Evolutionary conservation across 2,113 vertebrate genomes (phyloP).

Genomic region (Piliocolobus tephrosceles): DNA sequence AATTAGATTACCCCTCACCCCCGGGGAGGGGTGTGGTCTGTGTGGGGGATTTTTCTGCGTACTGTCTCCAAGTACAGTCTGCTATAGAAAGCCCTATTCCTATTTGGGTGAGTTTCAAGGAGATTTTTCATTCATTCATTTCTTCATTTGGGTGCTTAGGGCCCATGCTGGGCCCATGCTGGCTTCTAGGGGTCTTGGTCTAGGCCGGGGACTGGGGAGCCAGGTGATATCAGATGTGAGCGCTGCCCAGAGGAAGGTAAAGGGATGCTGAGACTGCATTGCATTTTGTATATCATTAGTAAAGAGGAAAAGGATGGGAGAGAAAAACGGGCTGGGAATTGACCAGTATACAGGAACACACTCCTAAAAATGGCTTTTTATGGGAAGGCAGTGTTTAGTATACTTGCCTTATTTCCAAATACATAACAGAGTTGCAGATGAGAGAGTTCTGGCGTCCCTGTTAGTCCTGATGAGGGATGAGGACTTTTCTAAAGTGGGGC

Average conservation of each 20-base stretch:
- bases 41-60: too few relatives aligned
- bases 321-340: neutral
- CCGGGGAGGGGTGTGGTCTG: neutral
- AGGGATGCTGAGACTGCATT: rapidly evolving
- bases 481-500: neutral
- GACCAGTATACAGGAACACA: rapidly evolving
- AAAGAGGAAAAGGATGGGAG: neutral
- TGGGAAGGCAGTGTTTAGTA: neutral
- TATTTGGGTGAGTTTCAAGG: neutral
- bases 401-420: neutral
- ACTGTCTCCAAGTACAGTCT: rapidly evolving
- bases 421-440: neutral
- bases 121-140: neutral
- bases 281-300: rapidly evolving
- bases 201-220: neutral
- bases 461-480: rapidly evolving
- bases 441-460: neutral
- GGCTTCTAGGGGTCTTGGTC: neutral
- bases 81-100: neutral
- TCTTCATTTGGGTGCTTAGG: neutral
- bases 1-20: rapidly evolving
- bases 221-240: neutral
- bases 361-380: neutral
- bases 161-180: too few relatives aligned
- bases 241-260: neutral